Percentiles rank a stretch among this genome's conserved stretches.
These are phyloP conservation scores for Diloba caeruleocephala DNA, from an alignment of 2,888 invertebrate species.

Conservation along the genomic window DNA sequence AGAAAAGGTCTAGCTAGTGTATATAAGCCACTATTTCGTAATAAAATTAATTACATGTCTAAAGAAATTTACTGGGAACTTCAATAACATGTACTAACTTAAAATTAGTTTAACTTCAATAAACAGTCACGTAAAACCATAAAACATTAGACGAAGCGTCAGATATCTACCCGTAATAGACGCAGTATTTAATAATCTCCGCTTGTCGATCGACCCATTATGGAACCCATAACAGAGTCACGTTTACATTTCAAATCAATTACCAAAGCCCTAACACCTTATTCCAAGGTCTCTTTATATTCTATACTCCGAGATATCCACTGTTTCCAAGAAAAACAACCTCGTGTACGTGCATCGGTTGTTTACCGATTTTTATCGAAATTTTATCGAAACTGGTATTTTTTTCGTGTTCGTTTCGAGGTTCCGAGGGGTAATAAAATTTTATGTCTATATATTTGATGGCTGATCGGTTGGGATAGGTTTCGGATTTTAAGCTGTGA, in stretches of 20 bases:
- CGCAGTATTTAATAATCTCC: slow-evolving; percentile 52
- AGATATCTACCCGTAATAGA: slow-evolving; percentile 28
- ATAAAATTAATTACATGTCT: too few relatives aligned
- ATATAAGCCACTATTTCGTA: too few relatives aligned
- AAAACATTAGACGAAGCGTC: slow-evolving; percentile 40
- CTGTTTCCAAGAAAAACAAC: slow-evolving; percentile 54
- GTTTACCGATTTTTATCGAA: slow-evolving; percentile 70
- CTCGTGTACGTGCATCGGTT: slow-evolving; percentile 64
- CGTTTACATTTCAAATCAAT: slow-evolving; percentile 60
- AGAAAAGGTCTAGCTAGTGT: too few relatives aligned
- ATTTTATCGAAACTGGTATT: slow-evolving; percentile 61
- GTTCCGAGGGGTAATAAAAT: slow-evolving; percentile 72
- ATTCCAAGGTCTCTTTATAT: slow-evolving; percentile 57
- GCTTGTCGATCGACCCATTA: slow-evolving; percentile 56
- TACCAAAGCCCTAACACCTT: slow-evolving; percentile 52
- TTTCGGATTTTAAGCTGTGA: slow-evolving; percentile 22
- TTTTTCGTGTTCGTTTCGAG: slow-evolving; percentile 52
- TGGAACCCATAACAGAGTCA: slow-evolving; percentile 39
- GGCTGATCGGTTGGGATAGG: slow-evolving; percentile 63
- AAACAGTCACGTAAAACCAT: slow-evolving; percentile 42
- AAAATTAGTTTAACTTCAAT: slow-evolving; percentile 7
- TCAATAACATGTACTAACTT: slow-evolving; percentile 10
- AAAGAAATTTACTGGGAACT: too few relatives aligned
- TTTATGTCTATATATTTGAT: slow-evolving; percentile 72
- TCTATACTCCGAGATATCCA: slow-evolving; percentile 48